Evolutionary conservation across 2,888 invertebrate genomes (phyloP).

Genomic region (Amiota minor): DNA sequence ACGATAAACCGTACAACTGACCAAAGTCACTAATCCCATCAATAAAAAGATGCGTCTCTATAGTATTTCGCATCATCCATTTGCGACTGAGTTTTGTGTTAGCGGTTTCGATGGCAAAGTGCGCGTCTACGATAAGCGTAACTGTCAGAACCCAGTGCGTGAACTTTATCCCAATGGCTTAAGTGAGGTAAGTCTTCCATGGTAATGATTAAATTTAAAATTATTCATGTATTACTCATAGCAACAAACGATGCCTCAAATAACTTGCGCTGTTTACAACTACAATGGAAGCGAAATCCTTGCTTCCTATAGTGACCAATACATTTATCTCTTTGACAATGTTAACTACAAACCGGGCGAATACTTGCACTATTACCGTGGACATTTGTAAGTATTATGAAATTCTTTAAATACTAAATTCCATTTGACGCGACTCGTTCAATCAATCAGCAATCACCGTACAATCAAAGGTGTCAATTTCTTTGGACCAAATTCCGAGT

Average conservation of each 20-base stretch:
- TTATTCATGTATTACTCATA: not conserved
- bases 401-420: not conserved
- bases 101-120: slow-evolving; percentile 87
- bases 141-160: slow-evolving; percentile 75
- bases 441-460: slow-evolving; percentile 76
- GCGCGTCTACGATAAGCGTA: slow-evolving; percentile 83
- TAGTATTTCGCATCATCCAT: slow-evolving; percentile 90
- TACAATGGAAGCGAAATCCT: slow-evolving; percentile 92
- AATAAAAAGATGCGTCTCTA: slow-evolving; percentile 82
- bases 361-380: slow-evolving; percentile 77
- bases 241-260: slow-evolving; percentile 74
- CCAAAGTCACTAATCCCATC: slow-evolving; percentile 75
- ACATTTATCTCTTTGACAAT: slow-evolving; percentile 90
- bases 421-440: not conserved
- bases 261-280: slow-evolving; percentile 93
- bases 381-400: slow-evolving; percentile 75
- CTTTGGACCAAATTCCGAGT: slow-evolving; percentile 93
- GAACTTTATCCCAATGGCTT: slow-evolving; percentile 77
- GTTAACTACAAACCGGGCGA: slow-evolving; percentile 74
- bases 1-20: slow-evolving; percentile 66
- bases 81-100: slow-evolving; percentile 85
- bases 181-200: slow-evolving; percentile 52
- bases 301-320: slow-evolving; percentile 95
- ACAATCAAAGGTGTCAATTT: slow-evolving; percentile 94
- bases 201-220: not conserved